Conservation (phyloP, 2,797 vertebrate species). For the Florisuga fusca region DNA sequence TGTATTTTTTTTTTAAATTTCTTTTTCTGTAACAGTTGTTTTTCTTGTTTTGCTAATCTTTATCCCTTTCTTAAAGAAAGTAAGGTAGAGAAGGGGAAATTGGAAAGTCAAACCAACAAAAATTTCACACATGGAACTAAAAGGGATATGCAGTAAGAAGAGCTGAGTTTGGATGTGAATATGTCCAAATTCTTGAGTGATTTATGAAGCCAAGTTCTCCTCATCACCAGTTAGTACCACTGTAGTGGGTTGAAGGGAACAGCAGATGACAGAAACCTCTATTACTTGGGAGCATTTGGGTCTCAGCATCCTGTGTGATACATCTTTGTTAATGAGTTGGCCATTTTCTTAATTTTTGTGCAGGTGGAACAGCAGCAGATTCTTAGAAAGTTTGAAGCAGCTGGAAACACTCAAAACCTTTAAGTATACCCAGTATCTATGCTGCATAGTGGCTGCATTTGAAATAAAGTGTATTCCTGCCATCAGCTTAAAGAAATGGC, state of each 20-base stretch:
- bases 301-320: neutral
- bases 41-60: neutral
- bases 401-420: neutral
- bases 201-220: neutral
- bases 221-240: neutral
- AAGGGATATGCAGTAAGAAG: neutral
- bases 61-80: neutral
- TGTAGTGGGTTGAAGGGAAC: neutral
- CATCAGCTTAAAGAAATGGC: neutral
- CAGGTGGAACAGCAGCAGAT: neutral
- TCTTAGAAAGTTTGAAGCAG: neutral
- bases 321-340: neutral
- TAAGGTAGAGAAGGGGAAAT: neutral
- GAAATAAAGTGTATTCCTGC: neutral
- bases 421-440: neutral
- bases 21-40: neutral
- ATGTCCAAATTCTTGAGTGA: neutral
- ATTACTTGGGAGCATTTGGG: neutral
- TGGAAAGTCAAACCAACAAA: neutral
- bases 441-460: neutral
- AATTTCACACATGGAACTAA: neutral
- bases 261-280: neutral
- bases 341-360: neutral
- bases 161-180: neutral
- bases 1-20: too few relatives aligned